Percentiles rank a stretch among this genome's conserved stretches.
These are phyloP conservation scores for Probosciger aterrimus DNA, from an alignment of 2,113 vertebrate genomes.

Conservation along the genomic window DNA sequence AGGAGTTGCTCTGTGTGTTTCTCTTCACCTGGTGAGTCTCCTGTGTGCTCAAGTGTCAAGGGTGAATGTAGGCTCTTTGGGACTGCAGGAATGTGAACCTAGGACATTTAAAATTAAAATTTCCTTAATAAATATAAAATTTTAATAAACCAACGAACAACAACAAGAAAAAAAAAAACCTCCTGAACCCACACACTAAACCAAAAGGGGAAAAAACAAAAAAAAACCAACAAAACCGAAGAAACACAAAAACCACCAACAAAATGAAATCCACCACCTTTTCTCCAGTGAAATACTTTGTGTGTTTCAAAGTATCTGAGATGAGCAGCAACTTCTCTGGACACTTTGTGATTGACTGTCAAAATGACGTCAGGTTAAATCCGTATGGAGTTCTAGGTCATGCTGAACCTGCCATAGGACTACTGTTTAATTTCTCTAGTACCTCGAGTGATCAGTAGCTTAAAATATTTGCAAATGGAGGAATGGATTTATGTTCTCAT, in stretches of 20 bases:
- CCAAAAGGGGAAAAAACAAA: neutral
- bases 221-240: neutral
- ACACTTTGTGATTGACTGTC: neutral
- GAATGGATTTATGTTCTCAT: neutral
- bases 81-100: neutral
- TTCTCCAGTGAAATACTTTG: neutral
- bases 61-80: neutral
- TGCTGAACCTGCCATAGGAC: neutral
- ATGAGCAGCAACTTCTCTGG: neutral
- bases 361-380: neutral
- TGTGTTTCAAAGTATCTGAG: neutral
- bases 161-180: too few species aligned
- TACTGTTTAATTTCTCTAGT: neutral
- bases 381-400: neutral
- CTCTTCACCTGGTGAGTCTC: neutral
- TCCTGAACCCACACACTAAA: neutral
- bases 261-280: neutral
- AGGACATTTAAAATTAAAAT: neutral
- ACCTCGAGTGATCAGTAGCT: neutral
- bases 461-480: neutral
- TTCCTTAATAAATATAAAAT: neutral
- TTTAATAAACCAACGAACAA: neutral
- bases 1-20: accelerated
- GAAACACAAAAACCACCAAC: neutral
- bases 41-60: neutral